phyloP scores from a whole-genome alignment of 2,113 vertebrate species.

The Camelus bactrianus region DNA sequence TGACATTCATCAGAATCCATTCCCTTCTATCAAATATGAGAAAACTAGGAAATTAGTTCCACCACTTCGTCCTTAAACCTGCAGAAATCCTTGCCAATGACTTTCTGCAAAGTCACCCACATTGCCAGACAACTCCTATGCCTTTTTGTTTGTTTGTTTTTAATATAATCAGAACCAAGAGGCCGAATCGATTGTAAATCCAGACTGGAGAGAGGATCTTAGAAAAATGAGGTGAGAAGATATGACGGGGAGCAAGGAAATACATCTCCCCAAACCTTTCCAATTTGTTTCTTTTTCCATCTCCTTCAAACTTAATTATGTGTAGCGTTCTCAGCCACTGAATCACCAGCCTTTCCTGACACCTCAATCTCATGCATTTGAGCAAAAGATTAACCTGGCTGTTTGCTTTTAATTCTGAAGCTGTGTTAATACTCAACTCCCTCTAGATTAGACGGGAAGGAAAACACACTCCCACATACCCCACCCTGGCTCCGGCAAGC shows the following conservation, averaged over 20 bases:
- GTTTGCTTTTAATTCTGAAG: conserved; percentile 80
- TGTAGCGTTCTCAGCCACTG: conserved; percentile 16
- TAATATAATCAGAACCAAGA: background rate
- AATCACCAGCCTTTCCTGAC: conserved; percentile 68
- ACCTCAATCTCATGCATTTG: conserved; percentile 70
- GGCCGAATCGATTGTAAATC: background rate
- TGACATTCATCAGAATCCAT: background rate
- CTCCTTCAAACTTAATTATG: conserved; percentile 70
- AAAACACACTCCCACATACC: conserved; percentile 60
- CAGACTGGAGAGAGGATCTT: background rate
- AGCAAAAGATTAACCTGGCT: conserved; percentile 81
- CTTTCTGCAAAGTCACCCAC: background rate
- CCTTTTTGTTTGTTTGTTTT: background rate
- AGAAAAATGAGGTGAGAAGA: background rate
- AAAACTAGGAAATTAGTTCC: background rate
- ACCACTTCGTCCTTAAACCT: conserved; percentile 34
- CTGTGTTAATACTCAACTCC: conserved; percentile 80
- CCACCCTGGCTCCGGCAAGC: background rate
- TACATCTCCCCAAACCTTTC: conserved; percentile 11
- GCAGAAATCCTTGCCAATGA: background rate
- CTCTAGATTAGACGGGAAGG: conserved; percentile 69
- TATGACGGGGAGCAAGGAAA: background rate
- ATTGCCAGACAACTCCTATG: background rate
- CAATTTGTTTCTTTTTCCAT: conserved; percentile 38
- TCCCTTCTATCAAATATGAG: background rate